phyloP scores from a whole-genome alignment of 2,888 invertebrate genomes.

The Nymphalis urticae region DNA sequence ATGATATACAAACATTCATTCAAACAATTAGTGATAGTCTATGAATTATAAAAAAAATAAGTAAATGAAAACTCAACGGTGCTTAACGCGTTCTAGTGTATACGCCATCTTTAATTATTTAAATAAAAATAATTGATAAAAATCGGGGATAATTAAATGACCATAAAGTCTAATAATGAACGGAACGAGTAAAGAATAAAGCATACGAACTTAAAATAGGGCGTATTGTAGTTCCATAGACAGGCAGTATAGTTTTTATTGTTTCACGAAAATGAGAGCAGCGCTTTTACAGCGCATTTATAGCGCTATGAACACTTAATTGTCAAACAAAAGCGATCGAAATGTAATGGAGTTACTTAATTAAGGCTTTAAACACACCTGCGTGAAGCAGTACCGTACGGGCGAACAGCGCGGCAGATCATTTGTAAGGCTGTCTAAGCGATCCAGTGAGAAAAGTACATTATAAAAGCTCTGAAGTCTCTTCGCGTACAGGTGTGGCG shows the following conservation, averaged over 20 bases:
- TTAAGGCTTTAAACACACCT: slow-evolving; percentile 1
- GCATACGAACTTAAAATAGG: slow-evolving; percentile 20
- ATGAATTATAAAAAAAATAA: no score
- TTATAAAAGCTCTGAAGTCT: no score
- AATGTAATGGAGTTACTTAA: slow-evolving; percentile 29
- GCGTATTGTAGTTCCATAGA: slow-evolving; percentile 16
- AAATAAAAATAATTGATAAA: no score
- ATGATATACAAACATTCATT: no score
- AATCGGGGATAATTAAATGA: no score
- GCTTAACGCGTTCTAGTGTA: no score
- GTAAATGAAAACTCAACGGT: no score
- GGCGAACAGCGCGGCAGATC: background rate
- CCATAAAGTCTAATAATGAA: background rate
- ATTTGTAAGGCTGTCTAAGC: background rate
- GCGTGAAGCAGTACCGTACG: background rate
- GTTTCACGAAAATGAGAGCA: slow-evolving; percentile 34
- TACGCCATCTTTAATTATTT: no score
- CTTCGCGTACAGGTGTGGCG: background rate
- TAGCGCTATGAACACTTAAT: slow-evolving; percentile 31
- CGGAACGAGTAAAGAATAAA: background rate
- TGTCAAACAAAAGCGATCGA: slow-evolving; percentile 22
- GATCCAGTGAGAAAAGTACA: background rate
- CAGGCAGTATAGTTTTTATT: slow-evolving; percentile 30
- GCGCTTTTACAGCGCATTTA: slow-evolving; percentile 31
- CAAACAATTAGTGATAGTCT: no score